Base-by-base conservation (phyloP, 2,888 invertebrate species). In the Drosophila maculinotata region DNA sequence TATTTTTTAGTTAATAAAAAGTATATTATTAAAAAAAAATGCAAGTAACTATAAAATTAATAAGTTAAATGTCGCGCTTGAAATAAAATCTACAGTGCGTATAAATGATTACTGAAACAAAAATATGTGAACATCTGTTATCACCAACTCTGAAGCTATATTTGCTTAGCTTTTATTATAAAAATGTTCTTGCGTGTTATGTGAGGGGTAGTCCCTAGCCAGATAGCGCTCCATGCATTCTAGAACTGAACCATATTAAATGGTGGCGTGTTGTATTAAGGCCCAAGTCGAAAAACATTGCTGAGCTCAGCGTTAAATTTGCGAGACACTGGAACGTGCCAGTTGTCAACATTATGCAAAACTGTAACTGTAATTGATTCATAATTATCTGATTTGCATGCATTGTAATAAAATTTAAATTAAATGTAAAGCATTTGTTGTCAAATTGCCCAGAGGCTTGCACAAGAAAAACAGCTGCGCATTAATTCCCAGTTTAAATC, bases 251-350 rank as follows among this genome's bases (percentile, higher is more conserved):
- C 38, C 39, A 23, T 36, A n/a, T 14, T 17, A 30, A 42, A 38
- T 49, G 23, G n/a, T 63, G 48, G 53, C 47, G 57, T 63, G 31
- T 57, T 42, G 33, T 45, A 56, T 39, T 48, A 48, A 17, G 63
- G 12, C 47, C 35, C 25, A 59, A 59, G 20, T 17, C 25, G 14
- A 51, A 20, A 44, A 48, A 65, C 33, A 53, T 39, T 67, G 75
- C 81, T 73, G 75, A 78, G 49, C 35, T 70, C 25, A 81, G 75
- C 81, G 44, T 25, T 44, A 59, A 64, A 48, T 58, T 53, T 12
- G 20, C 51, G 51, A 70, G 71, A 81, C 87, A 74, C 52, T 56
- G 56, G 71, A 81, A 86, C 84, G 87, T 86, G 80, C 53, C 69
- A 48, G 59, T 79, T 78, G 76, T 60, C 47, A 44, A 44, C 54